phyloP scores from a whole-genome alignment of 1,140 invertebrate genomes.

The Calycopis cecrops region DNA sequence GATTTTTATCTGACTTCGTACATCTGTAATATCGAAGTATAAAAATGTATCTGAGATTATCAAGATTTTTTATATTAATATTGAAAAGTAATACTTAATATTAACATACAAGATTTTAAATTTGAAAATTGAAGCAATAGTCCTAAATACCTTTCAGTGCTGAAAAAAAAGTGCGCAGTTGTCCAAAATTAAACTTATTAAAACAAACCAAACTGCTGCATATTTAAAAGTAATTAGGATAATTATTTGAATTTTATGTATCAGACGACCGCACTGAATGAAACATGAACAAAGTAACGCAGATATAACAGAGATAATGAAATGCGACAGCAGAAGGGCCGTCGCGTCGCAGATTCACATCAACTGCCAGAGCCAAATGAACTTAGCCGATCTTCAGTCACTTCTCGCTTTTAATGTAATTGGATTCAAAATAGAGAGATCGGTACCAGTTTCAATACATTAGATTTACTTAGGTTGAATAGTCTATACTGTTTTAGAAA shows the following conservation, averaged over 20 bases:
- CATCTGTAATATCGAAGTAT: too few species aligned
- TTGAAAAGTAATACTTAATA: neutral
- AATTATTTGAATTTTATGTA: too few species aligned
- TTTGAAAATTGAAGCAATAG: neutral
- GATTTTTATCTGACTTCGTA: too few species aligned
- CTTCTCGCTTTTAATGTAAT: constrained; percentile 50
- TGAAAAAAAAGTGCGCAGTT: too few species aligned
- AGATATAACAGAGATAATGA: constrained; percentile 25
- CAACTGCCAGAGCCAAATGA: constrained; percentile 37
- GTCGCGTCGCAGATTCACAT: constrained; percentile 38
- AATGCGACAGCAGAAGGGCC: constrained; percentile 20
- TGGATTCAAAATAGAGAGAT: constrained; percentile 38
- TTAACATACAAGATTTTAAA: neutral
- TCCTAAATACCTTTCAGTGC: too few species aligned
- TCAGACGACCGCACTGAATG: constrained; percentile 12
- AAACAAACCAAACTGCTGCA: too few species aligned
- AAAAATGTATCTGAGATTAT: too few species aligned
- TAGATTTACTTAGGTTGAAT: too few species aligned
- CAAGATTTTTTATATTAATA: too few species aligned
- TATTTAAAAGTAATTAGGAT: neutral
- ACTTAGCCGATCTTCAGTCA: constrained; percentile 40
- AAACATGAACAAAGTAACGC: constrained; percentile 22
- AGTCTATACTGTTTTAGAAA: too few species aligned
- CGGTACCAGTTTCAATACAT: constrained; percentile 7
- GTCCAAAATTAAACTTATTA: too few species aligned